These are phyloP conservation scores for Meles meles DNA, from an alignment of 2,113 vertebrate species.

Conservation along the genomic window DNA sequence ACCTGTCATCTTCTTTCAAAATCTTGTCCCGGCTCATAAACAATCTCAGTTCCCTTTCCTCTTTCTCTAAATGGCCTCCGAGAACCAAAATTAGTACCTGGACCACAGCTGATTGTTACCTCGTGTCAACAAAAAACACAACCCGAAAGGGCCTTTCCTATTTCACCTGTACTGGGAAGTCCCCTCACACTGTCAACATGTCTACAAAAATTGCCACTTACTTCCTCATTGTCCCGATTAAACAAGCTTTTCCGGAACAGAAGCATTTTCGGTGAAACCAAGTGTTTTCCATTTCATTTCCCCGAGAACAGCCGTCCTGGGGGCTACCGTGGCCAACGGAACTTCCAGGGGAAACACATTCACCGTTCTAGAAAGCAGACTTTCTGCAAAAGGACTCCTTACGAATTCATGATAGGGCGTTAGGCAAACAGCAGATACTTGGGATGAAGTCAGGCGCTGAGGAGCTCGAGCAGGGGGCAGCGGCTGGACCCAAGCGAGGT, in stretches of 20 bases:
- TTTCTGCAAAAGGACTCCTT: rapidly evolving
- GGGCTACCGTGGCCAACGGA: rapidly evolving
- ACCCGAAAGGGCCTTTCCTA: no score
- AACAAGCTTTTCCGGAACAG: rapidly evolving
- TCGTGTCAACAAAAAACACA: background rate
- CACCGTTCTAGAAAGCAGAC: background rate
- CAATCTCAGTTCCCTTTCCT: background rate
- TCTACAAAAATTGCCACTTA: background rate
- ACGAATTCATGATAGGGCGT: rapidly evolving
- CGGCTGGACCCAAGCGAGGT: no score
- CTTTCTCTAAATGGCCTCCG: background rate
- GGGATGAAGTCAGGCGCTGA: rapidly evolving
- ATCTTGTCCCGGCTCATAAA: background rate
- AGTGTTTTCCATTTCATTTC: background rate
- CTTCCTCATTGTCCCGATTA: background rate
- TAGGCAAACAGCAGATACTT: rapidly evolving
- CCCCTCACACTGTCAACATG: rapidly evolving
- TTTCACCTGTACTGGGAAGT: rapidly evolving
- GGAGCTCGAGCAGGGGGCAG: rapidly evolving
- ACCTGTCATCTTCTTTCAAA: background rate
- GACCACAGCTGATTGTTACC: background rate
- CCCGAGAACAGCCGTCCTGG: background rate
- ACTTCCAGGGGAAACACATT: background rate
- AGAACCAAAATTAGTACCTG: background rate
- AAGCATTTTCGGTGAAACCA: background rate